phyloP scores from a whole-genome alignment of 2,797 vertebrate species.

The Xyrichtys novacula region DNA sequence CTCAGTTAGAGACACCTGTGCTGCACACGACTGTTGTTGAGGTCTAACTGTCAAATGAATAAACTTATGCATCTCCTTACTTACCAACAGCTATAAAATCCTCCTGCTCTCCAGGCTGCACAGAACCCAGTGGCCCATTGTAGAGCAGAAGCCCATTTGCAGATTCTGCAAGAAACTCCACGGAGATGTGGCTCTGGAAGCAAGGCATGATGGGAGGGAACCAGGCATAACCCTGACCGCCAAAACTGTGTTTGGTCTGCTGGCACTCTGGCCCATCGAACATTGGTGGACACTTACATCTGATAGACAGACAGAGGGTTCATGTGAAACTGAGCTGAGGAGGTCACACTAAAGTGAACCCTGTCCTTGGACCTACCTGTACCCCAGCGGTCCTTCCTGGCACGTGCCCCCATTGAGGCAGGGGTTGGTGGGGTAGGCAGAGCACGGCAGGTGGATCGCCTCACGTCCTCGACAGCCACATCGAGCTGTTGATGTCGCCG shows the following conservation, averaged over 20 bases:
- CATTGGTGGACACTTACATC: conserved; percentile 88
- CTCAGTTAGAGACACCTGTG: too few relatives aligned
- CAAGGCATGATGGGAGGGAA: conserved; percentile 90
- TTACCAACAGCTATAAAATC: conserved; percentile 91
- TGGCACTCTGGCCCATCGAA: conserved; percentile 92
- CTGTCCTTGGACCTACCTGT: conserved; percentile 79
- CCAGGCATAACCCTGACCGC: conserved; percentile 90
- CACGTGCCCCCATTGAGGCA: conserved; percentile 91
- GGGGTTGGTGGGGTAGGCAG: conserved; percentile 84
- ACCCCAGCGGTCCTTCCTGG: conserved; percentile 87
- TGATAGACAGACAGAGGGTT: conserved; percentile 52
- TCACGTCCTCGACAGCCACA: conserved; percentile 89
- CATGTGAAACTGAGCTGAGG: too few relatives aligned
- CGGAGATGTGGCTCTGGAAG: conserved; percentile 88
- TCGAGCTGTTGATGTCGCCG: conserved; percentile 69
- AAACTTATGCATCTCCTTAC: too few relatives aligned
- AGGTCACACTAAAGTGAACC: too few relatives aligned
- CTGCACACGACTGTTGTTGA: too few relatives aligned
- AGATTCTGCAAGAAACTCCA: conserved; percentile 90
- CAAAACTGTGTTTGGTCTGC: conserved; percentile 90
- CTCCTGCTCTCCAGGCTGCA: conserved; percentile 76
- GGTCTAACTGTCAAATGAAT: too few relatives aligned
- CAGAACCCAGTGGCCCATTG: conserved; percentile 82
- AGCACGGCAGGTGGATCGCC: conserved; percentile 82
- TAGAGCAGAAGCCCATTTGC: conserved; percentile 89